Conservation (phyloP, 2,888 invertebrate species). For the Phorcus lineatus region DNA sequence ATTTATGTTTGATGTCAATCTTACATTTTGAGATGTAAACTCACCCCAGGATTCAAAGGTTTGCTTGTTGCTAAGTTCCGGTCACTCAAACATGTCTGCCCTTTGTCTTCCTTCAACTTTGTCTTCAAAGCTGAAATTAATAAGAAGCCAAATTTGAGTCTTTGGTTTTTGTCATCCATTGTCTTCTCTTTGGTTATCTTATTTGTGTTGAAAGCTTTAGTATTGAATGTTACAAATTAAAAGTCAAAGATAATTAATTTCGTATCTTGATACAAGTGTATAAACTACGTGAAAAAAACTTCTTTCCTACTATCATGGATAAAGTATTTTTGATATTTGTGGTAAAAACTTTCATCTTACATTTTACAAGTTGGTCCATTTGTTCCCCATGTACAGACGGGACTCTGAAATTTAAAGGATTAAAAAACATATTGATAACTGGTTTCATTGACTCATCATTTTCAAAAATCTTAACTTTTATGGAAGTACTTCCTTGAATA, state of each 20-base stretch:
- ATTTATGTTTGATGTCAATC: background rate
- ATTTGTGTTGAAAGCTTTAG: no score
- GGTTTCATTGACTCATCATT: no score
- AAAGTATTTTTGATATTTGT: background rate
- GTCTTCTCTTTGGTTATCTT: background rate
- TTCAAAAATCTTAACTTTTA: no score
- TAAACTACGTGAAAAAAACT: no score
- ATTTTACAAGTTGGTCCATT: slow-evolving; percentile 37
- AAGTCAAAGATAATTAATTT: no score
- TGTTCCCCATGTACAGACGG: slow-evolving; percentile 37
- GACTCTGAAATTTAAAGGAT: slow-evolving; percentile 12
- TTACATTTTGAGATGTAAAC: background rate
- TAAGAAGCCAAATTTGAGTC: background rate
- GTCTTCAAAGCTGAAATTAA: slow-evolving; percentile 31
- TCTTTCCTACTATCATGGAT: no score
- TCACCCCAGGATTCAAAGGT: background rate
- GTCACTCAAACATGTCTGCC: slow-evolving; percentile 8
- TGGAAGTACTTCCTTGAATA: no score
- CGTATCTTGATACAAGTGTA: no score
- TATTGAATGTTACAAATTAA: no score
- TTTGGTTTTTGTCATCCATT: background rate
- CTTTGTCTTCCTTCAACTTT: slow-evolving; percentile 30
- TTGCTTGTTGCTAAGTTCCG: slow-evolving; percentile 19
- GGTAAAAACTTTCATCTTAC: background rate
- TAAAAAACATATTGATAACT: no score